Conservation (phyloP, 1,140 invertebrate species). For the Papilio polytes region DNA sequence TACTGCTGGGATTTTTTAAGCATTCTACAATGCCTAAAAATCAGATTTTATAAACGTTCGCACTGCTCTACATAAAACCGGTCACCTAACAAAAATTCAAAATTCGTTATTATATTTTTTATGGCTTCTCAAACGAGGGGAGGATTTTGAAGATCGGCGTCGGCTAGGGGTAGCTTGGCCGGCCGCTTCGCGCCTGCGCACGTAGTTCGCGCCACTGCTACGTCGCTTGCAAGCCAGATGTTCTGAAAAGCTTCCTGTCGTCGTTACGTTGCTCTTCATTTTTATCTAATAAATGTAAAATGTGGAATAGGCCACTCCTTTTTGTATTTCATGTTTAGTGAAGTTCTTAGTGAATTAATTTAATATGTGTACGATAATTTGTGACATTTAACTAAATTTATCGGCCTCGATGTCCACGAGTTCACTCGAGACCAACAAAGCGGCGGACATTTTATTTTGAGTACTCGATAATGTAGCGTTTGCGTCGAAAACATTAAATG, state of each 20-base stretch:
- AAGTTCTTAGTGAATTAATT: conserved; percentile 70
- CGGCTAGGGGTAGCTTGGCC: conserved; percentile 80
- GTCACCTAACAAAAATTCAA: conserved; percentile 77
- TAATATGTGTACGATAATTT: conserved; percentile 75
- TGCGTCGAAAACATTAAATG: conserved; percentile 83
- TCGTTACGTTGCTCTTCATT: conserved; percentile 76
- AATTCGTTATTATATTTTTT: conserved; percentile 82
- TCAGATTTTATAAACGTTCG: conserved; percentile 44
- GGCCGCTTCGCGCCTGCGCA: conserved; percentile 81
- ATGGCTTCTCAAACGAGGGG: conserved; percentile 78
- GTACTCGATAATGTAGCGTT: conserved; percentile 84
- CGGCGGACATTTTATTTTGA: conserved; percentile 85
- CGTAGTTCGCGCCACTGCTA: conserved; percentile 84
- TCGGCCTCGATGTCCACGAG: conserved; percentile 82
- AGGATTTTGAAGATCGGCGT: conserved; percentile 80
- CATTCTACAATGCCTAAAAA: background rate
- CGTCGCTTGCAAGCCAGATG: conserved; percentile 83
- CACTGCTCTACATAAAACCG: conserved; percentile 62
- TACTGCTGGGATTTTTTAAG: background rate
- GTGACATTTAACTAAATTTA: conserved; percentile 73
- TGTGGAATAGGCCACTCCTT: conserved; percentile 72
- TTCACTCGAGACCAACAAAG: conserved; percentile 84
- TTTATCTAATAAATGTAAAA: conserved; percentile 75
- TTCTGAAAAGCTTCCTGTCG: conserved; percentile 84
- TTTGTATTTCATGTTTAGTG: conserved; percentile 72